Base-by-base conservation (phyloP, 2,797 vertebrate genomes). In the Pelobates cultripes region DNA sequence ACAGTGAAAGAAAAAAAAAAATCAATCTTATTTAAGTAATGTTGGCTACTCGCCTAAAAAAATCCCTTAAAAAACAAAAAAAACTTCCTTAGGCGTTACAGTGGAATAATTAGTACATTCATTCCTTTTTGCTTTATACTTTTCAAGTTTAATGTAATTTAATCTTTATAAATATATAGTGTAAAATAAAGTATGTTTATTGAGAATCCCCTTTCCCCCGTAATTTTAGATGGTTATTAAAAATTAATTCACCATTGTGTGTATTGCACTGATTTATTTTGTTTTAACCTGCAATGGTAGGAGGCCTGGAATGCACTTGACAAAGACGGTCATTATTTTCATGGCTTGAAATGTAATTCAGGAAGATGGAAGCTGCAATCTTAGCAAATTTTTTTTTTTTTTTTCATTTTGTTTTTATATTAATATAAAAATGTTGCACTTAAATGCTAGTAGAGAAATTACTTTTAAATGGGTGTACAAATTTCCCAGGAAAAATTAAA, bases 281-380 rank as follows among this genome's bases (percentile, higher is more conserved):
- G 28, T 47, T 73, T 94, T 79, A 88, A 89, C 86, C 57, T 89
- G 87, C 91, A 87, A 80, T 91, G 90, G 91, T 93, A 92, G 93
- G 89, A 91, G 92, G 91, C 94, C 94, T 91, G 91, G 91, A 87
- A 92, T 90, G 92, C 93, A 92, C 94, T 95, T 85, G 88, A 85
- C 89, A 86, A 70, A 43, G 70, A 44, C 89, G 88, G 89, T 82
- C 89, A 88, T 91, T 90, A 90, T 92, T 94, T 94, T 95, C 93
- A 89, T 90, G 93, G 93, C 93, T 94, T 90, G 93, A 93, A 90
- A 89, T 88, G 90, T 93, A 89, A 95, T 94, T 94, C 93, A 93
- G 91, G 91, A 95, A 95, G 94, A 93, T 95, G 92, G 93, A 96
- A 94, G 95, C 95, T 97, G 95, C 95, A 94, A 94, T 96, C 92